Percentiles rank a stretch among this genome's conserved stretches.
Evolutionary conservation across 92 coral and sea anemone species (phyloP).

Genomic region (Metridium senile): DNA sequence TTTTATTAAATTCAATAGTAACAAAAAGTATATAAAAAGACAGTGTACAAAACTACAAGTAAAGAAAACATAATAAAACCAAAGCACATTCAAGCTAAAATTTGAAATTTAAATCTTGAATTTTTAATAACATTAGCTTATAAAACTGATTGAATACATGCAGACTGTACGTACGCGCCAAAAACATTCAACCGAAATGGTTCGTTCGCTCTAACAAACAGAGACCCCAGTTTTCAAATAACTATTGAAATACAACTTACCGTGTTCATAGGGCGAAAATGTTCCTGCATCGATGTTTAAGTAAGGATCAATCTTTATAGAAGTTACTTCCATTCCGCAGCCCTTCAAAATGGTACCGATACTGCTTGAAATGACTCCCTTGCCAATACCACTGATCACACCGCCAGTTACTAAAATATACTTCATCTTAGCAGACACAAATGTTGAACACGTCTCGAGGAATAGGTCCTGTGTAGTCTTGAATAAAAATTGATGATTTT

Average conservation of each 20-base stretch:
- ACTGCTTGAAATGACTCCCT: slow-evolving; percentile 97
- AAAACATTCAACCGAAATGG: not conserved
- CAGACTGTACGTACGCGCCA: too few relatives aligned
- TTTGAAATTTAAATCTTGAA: too few relatives aligned
- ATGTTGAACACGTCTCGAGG: not conserved
- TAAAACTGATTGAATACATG: too few relatives aligned
- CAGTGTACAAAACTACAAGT: too few relatives aligned
- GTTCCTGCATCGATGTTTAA: slow-evolving; percentile 98
- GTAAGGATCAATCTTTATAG: slow-evolving; percentile 96
- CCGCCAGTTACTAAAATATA: slow-evolving; percentile 96
- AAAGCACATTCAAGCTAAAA: too few relatives aligned
- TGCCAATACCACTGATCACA: slow-evolving; percentile 97
- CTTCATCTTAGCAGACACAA: slow-evolving; percentile 58
- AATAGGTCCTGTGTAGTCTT: not conserved
- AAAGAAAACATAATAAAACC: too few relatives aligned
- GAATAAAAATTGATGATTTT: not conserved
- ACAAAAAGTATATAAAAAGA: too few relatives aligned
- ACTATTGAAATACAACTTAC: slow-evolving; percentile 36
- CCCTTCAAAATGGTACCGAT: slow-evolving; percentile 92
- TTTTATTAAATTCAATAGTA: too few relatives aligned
- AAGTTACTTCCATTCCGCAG: slow-evolving; percentile 85
- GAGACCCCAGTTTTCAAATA: not conserved
- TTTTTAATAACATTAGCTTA: too few relatives aligned
- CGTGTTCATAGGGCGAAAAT: slow-evolving; percentile 98
- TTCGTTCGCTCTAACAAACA: not conserved